These are phyloP conservation scores for Caenorhabditis macrosperma DNA, from an alignment of 2,888 invertebrate genomes.

Conservation along the genomic window DNA sequence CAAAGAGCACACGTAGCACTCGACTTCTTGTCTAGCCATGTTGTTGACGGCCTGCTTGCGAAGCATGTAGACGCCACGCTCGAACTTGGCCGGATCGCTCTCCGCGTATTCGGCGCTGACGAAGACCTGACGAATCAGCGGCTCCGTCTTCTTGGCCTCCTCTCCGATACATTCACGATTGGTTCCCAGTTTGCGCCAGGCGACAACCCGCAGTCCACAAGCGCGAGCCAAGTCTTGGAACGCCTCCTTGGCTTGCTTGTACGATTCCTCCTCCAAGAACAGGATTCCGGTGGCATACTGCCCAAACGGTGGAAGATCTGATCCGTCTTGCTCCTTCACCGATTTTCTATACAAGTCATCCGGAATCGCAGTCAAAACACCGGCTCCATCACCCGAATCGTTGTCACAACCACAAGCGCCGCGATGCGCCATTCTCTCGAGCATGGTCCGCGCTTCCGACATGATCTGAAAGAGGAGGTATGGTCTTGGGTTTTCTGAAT, in stretches of 20 bases:
- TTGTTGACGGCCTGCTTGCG: slow-evolving; percentile 94
- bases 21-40: slow-evolving; percentile 88
- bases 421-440: slow-evolving; percentile 98
- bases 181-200: slow-evolving; percentile 95
- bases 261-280: slow-evolving; percentile 86
- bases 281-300: slow-evolving; percentile 96
- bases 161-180: slow-evolving; percentile 90
- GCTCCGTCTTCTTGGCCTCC: slow-evolving; percentile 95
- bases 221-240: slow-evolving; percentile 89
- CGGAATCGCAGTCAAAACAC: slow-evolving; percentile 95
- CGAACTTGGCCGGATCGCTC: slow-evolving; percentile 82
- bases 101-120: slow-evolving; percentile 85
- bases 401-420: slow-evolving; percentile 99
- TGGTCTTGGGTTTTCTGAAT: background rate
- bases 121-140: slow-evolving; percentile 90
- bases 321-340: slow-evolving; percentile 85
- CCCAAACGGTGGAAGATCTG: slow-evolving; percentile 90
- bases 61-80: slow-evolving; percentile 89
- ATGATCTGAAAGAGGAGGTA: slow-evolving; percentile 86
- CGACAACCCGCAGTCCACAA: slow-evolving; percentile 88
- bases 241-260: slow-evolving; percentile 83
- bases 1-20: slow-evolving; percentile 97
- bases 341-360: slow-evolving; percentile 90
- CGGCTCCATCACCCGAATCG: slow-evolving; percentile 99
- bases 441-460: slow-evolving; percentile 93